Evolutionary conservation across 2,113 vertebrate genomes (phyloP), one percentile per base, ranked within the genome.

Genomic region (Gadus macrocephalus): DNA sequence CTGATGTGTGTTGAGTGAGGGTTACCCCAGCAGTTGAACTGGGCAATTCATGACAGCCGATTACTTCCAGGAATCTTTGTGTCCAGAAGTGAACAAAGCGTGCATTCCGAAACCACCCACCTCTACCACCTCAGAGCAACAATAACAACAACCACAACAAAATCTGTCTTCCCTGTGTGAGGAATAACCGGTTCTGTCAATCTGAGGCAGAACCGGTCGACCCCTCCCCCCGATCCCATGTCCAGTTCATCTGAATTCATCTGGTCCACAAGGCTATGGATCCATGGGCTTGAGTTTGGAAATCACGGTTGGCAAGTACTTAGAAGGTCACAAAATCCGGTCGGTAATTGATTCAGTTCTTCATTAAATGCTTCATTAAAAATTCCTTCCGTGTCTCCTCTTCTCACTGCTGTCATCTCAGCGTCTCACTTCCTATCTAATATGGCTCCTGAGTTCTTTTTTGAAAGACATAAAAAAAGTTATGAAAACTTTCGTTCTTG

Each of bases 381-480:
- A 70, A 62, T 68, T 75, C 74, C 73, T 58, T 72, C 1, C 16
- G 16, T 27, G 19, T 61, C 15, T 20, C 5, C 16, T 58, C 0
- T 63, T 31, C 22, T 68, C 11, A 66, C 69, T 20, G 53, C 70
- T 67, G 25, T 59, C 64, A 74, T 53, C 20, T 74, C 66, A 79
- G 78, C 4, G 17, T 82, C 74, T 78, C 42, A 14, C 76, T 82
- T 63, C 68, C 79, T 83, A 81, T 84, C 83, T 89, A 88, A 90
- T 90, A 91, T 90, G 89, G 89, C 90, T 91, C 90, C 87, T 87
- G 87, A 88, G 89, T 89, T 83, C 83, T 66, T 87, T 79, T 74
- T 87, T 84, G 75, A 79, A 86, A 87, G 62, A 82, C 66, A 82
- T 85, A 84, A 78, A 85, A 73, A 79, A 83, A 85, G 79, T 73